phyloP scores from a whole-genome alignment of 2,888 invertebrate species.

The Anodontia alba region DNA sequence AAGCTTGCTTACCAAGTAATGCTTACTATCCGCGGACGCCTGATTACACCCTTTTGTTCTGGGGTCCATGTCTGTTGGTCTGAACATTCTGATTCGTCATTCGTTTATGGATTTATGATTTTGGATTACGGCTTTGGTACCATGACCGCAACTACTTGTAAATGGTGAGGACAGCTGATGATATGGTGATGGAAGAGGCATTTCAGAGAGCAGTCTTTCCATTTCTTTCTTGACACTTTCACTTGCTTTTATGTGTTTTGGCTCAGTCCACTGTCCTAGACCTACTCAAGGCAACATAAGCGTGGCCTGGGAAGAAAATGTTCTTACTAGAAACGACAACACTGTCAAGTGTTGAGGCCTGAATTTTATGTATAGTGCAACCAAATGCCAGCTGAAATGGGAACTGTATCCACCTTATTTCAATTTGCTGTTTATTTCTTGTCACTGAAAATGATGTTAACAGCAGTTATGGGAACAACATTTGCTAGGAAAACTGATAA shows the following conservation, averaged over 20 bases:
- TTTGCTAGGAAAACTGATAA: slow-evolving; percentile 17
- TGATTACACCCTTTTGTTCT: no score
- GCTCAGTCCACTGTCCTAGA: slow-evolving; percentile 33
- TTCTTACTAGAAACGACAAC: slow-evolving; percentile 52
- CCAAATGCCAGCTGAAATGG: slow-evolving; percentile 26
- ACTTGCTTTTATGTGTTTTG: background rate
- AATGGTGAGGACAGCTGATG: slow-evolving; percentile 17
- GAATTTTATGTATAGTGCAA: slow-evolving; percentile 58
- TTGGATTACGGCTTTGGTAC: no score
- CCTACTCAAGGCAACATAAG: slow-evolving; percentile 60
- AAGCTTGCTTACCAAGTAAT: no score
- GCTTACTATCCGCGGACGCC: no score
- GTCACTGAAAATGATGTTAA: slow-evolving; percentile 1
- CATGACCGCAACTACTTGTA: no score
- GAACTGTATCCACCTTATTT: slow-evolving; percentile 21
- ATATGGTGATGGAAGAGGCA: slow-evolving; percentile 28
- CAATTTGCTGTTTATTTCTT: slow-evolving; percentile 31
- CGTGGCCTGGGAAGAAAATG: slow-evolving; percentile 47
- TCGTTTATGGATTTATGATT: no score
- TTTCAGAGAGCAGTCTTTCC: background rate
- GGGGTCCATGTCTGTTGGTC: no score
- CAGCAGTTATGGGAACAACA: slow-evolving; percentile 14
- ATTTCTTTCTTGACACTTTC: no score
- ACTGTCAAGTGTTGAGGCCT: slow-evolving; percentile 48
- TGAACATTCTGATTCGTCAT: no score